A percentile compares a stretch with the other conserved stretches of the same genome.
Evolutionary conservation across 2,888 invertebrate genomes (phyloP).

Genomic region (Gryllus longicercus): DNA sequence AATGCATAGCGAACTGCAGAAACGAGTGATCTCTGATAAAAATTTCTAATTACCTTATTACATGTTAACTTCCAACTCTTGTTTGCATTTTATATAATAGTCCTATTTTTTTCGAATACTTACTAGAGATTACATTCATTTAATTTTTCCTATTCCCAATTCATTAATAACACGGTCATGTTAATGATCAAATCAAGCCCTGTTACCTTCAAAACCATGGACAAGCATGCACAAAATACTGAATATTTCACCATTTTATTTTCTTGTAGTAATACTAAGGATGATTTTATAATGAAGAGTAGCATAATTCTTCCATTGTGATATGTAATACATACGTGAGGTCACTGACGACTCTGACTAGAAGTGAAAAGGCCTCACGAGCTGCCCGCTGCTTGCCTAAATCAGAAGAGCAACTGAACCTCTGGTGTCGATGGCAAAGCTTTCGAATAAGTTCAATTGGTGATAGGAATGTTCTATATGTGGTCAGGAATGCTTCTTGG

Average conservation of each 20-base stretch:
- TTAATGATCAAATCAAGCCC: no score
- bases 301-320: not conserved
- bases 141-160: no score
- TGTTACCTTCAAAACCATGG: no score
- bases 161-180: no score
- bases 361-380: constrained; percentile 83
- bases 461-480: constrained; percentile 92
- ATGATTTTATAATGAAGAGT: not conserved
- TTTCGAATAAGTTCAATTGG: constrained; percentile 83
- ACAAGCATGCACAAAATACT: not conserved
- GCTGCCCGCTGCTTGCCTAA: constrained; percentile 70
- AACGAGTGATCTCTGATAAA: no score
- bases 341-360: constrained; percentile 92
- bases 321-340: constrained; percentile 71
- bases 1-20: no score
- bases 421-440: constrained; percentile 73
- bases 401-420: constrained; percentile 64
- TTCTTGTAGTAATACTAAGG: not conserved
- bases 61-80: no score
- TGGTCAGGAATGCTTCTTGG: constrained; percentile 97
- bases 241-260: not conserved
- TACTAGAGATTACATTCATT: no score
- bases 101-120: no score
- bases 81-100: no score
- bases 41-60: no score